phyloP scores from a whole-genome alignment of 2,888 invertebrate genomes.

The Coelinius sp. region DNA sequence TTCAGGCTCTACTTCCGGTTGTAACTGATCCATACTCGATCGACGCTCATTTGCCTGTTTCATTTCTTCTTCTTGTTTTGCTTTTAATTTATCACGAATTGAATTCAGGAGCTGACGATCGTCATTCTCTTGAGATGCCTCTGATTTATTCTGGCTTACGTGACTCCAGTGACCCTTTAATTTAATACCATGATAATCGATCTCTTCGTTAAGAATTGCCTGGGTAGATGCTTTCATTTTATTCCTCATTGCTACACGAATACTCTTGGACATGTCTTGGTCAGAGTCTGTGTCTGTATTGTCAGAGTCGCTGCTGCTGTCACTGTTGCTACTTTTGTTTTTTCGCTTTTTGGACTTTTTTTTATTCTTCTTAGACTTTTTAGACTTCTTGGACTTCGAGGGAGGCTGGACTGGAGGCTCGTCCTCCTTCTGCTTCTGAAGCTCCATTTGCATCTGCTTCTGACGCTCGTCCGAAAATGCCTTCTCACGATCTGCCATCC shows the following conservation, averaged over 20 bases:
- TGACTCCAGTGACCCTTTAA: conserved; percentile 72
- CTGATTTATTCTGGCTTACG: conserved; percentile 56
- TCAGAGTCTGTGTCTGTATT: conserved; percentile 70
- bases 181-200: conserved; percentile 64
- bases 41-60: conserved; percentile 58
- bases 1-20: conserved; percentile 27
- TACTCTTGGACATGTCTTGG: conserved; percentile 75
- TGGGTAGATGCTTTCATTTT: conserved; percentile 72
- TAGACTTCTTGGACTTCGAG: conserved; percentile 74
- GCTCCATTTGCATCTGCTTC: conserved; percentile 68
- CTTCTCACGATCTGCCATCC: conserved; percentile 86
- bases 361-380: conserved; percentile 76
- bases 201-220: conserved; percentile 70
- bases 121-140: conserved; percentile 64
- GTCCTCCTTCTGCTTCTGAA: conserved; percentile 75
- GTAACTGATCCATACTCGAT: conserved; percentile 41
- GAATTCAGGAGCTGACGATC: conserved; percentile 72
- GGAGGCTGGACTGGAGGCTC: conserved; percentile 70
- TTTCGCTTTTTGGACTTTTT: conserved; percentile 73
- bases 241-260: conserved; percentile 79
- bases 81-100: conserved; percentile 73
- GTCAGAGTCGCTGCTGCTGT: conserved; percentile 68
- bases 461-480: conserved; percentile 71
- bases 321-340: conserved; percentile 69
- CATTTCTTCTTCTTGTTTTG: conserved; percentile 72